Base-by-base conservation (phyloP, 2,797 vertebrate genomes). In the Remorina albescens region DNA sequence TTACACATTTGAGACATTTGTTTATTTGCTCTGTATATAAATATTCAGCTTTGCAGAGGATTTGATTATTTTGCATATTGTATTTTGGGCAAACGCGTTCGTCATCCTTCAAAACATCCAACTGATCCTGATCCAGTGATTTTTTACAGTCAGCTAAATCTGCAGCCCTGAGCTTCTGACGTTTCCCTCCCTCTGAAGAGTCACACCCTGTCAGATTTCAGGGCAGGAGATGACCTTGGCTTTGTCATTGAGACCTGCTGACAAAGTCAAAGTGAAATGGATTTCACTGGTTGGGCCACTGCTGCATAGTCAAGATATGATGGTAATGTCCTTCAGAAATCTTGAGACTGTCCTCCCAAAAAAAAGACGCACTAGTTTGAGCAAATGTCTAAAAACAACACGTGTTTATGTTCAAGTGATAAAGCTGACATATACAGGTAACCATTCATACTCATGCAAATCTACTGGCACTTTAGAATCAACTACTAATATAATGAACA, bases 181-280 rank as follows among this genome's bases (percentile, higher is more conserved):
- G 36, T 82, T 67, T 86, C 57, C 63, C 57, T 56, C 66, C 56
- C 74, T 88, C 77, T 83, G 58, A 86, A 89, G 85, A 86, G 77
- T 69, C 76, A 72, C 32, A 82, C 74, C 59, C 50, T 51, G 75
- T 83, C 83, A 82, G 85, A 91, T 89, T 84, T 80, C 66, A 58
- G 73, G 70, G 74, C 67, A 47, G 50, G 47, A 78, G 71, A 70
- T 85, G 88, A 86, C 89, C 90, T 89, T 83, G 76, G 60, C 18
- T 71, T 74, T 67, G 74, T 76, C 82, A 67, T 83, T 89, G 83
- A 84, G 60, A 86, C 84, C 18, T 67, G 89, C 85, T 81, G 80
- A 90, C 86, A 64, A 76, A 78, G 78, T 68, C 70, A 37, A 39
- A 61, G 67, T 57, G 70, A 60, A 55, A 80, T 34, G 62, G 82